Conservation (phyloP, 2,797 vertebrate species). For the Bradypodion pumilum region DNA sequence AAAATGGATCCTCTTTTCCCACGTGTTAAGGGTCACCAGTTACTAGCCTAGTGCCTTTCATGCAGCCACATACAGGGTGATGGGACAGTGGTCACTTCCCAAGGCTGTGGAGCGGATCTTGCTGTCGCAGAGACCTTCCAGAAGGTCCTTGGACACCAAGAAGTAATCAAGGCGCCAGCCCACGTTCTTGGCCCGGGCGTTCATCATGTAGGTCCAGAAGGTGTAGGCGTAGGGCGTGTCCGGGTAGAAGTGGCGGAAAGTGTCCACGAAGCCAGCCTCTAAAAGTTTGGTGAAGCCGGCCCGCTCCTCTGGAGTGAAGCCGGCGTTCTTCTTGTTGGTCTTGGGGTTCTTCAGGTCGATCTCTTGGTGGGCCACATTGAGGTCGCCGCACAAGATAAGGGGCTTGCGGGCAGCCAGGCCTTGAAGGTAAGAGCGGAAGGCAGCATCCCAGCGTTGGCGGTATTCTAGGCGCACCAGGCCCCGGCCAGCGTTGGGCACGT, state of each 20-base stretch:
- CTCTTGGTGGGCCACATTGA: conserved; percentile 92
- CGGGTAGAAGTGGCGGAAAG: conserved; percentile 88
- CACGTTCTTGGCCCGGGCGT: conserved; percentile 86
- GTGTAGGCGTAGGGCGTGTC: conserved; percentile 83
- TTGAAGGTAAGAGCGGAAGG: conserved; percentile 83
- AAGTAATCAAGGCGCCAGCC: conserved; percentile 94
- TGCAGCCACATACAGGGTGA: conserved; percentile 84
- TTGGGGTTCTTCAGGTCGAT: conserved; percentile 91
- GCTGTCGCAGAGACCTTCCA: conserved; percentile 85
- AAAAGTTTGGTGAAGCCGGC: conserved; percentile 85
- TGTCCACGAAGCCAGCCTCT: conserved; percentile 83
- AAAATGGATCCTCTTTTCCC: background rate
- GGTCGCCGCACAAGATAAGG: conserved; percentile 87
- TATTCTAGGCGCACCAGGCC: conserved; percentile 88
- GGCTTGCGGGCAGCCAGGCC: conserved; percentile 84
- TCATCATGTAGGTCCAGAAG: conserved; percentile 98
- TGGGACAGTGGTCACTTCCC: conserved; percentile 93
- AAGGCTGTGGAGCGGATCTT: conserved; percentile 87
- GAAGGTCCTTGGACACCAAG: conserved; percentile 81
- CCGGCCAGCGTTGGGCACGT: conserved; percentile 86
- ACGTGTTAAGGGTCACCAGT: too few species aligned
- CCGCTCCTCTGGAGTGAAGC: conserved; percentile 88
- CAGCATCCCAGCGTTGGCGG: conserved; percentile 88
- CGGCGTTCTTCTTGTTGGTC: conserved; percentile 89
- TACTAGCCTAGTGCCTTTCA: conserved; percentile 56